Percentiles rank a stretch among this genome's conserved stretches.
Evolutionary conservation across 1,140 invertebrate species (phyloP).

Genomic region (Panagrolaimus sp.): DNA sequence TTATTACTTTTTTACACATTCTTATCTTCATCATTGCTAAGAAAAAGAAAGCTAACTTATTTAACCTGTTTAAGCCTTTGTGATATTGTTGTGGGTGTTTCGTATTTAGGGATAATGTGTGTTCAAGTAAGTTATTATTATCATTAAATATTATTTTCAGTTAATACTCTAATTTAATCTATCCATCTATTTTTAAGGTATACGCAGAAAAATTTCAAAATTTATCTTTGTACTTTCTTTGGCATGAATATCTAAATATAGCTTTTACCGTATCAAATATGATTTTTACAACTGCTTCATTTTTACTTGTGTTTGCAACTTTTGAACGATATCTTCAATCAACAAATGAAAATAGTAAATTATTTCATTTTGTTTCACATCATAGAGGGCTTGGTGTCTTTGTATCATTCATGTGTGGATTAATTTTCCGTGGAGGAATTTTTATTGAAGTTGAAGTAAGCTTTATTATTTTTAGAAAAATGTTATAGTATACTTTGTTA

Average conservation of each 20-base stretch:
- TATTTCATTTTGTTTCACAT: conserved; percentile 15
- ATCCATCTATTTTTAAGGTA: neutral
- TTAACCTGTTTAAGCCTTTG: conserved; percentile 38
- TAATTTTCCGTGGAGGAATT: conserved; percentile 44
- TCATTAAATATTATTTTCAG: neutral
- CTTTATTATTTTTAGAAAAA: neutral
- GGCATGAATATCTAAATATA: conserved; percentile 41
- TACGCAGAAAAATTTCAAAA: conserved; percentile 48
- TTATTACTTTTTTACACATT: conserved; percentile 46
- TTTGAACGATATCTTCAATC: conserved; percentile 48
- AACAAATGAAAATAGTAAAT: conserved; percentile 16
- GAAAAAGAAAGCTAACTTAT: conserved; percentile 38
- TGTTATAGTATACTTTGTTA: conserved; percentile 15
- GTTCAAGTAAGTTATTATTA: conserved; percentile 33
- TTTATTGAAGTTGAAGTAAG: conserved; percentile 50
- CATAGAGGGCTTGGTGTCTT: conserved; percentile 33
- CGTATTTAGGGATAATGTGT: conserved; percentile 48
- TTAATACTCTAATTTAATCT: too few species aligned
- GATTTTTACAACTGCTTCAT: conserved; percentile 37
- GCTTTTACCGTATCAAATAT: conserved; percentile 46
- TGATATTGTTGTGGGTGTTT: conserved; percentile 43
- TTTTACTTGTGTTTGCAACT: conserved; percentile 46
- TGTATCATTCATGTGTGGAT: conserved; percentile 33
- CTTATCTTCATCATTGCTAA: conserved; percentile 28
- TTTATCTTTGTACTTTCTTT: conserved; percentile 31